Evolutionary conservation across 2,797 vertebrate genomes (phyloP).

Genomic region (Arctocebus calabarensis): DNA sequence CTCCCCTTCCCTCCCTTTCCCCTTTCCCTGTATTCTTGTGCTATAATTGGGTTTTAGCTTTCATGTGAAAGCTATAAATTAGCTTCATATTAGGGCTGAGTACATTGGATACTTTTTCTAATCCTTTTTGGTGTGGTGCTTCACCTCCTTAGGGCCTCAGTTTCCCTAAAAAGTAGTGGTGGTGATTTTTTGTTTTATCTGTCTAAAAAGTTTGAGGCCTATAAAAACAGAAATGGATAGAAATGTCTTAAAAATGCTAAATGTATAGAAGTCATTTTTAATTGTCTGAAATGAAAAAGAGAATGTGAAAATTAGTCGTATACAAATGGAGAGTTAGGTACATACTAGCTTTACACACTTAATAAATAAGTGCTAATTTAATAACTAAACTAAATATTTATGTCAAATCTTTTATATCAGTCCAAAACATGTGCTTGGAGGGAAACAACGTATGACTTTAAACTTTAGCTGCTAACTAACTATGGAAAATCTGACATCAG

Average conservation of each 20-base stretch:
- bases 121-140: not conserved
- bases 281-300: conserved; percentile 18
- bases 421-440: conserved; percentile 43
- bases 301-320: not conserved
- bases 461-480: conserved; percentile 61
- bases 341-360: conserved; percentile 28
- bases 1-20: too few relatives aligned
- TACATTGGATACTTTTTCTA: too few relatives aligned
- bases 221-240: not conserved
- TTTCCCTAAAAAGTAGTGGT: not conserved
- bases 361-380: conserved; percentile 64
- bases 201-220: not conserved
- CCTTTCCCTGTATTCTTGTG: too few relatives aligned
- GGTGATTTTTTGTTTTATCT: not conserved
- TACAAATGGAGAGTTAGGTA: conserved; percentile 38
- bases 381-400: conserved; percentile 63
- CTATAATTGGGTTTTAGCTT: too few relatives aligned
- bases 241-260: not conserved
- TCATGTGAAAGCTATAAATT: too few relatives aligned
- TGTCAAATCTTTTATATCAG: conserved; percentile 56
- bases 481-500: conserved; percentile 62
- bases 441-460: conserved; percentile 57
- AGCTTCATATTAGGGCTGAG: too few relatives aligned
- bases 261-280: not conserved
- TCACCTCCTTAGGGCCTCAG: not conserved